A percentile compares a stretch with the other conserved stretches of the same genome.
Conservation (phyloP, 2,113 vertebrate genomes). For the Emydocephalus ijimae region DNA sequence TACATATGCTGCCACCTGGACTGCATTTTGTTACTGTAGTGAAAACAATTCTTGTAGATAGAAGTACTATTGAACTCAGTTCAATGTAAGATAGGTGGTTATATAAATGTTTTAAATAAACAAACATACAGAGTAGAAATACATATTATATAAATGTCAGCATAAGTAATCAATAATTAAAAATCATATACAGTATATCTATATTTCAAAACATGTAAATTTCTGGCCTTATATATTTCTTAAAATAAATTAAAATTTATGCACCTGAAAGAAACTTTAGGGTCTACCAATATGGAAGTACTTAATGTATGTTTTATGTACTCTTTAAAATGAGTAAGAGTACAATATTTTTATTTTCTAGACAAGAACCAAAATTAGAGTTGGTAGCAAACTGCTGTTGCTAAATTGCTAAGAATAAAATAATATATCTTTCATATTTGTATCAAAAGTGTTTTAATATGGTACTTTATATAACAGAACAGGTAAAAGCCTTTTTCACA, state of each 20-base stretch:
- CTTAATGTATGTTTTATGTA: background rate
- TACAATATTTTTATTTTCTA: background rate
- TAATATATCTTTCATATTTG: background rate
- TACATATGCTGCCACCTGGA: background rate
- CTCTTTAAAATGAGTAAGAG: background rate
- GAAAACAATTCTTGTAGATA: background rate
- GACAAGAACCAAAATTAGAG: background rate
- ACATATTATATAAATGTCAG: background rate
- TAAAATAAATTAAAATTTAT: background rate
- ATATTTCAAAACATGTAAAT: background rate
- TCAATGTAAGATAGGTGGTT: too few species aligned
- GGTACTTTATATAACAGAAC: background rate
- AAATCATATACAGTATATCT: background rate
- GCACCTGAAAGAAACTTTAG: background rate
- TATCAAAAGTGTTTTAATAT: background rate
- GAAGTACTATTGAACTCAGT: background rate
- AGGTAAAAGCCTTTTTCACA: background rate
- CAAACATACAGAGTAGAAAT: background rate
- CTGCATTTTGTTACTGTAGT: background rate
- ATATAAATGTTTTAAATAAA: background rate
- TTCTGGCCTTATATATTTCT: background rate
- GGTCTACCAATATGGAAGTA: background rate
- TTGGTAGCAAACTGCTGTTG: background rate
- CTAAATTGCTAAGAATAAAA: background rate
- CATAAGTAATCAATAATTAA: background rate